These are phyloP conservation scores for Steinernema scapterisci DNA, from an alignment of 2,888 invertebrate genomes.

Conservation along the genomic window DNA sequence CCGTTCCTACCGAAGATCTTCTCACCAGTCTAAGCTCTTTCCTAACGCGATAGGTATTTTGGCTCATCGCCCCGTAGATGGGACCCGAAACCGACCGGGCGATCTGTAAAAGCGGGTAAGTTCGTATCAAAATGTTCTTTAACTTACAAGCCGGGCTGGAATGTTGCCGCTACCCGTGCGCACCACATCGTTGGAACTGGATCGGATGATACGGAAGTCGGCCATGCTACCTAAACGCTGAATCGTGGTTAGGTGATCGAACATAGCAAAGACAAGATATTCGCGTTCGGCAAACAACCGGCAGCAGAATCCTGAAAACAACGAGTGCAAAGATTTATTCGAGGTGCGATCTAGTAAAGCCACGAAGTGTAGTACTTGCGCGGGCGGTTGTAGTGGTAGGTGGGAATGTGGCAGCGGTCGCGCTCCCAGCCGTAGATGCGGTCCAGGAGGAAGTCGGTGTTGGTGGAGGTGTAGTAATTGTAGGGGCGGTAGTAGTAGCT, in stretches of 20 bases:
- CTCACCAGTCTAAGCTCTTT: constrained; percentile 27
- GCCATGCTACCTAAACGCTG: not conserved
- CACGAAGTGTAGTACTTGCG: not conserved
- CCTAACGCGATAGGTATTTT: not conserved
- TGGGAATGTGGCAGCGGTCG: constrained; percentile 12
- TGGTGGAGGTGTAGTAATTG: constrained; percentile 15
- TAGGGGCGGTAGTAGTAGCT: constrained; percentile 17
- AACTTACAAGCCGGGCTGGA: constrained; percentile 7
- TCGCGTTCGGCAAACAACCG: not conserved
- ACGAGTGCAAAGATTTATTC: no score
- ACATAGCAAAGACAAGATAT: not conserved
- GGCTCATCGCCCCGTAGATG: constrained; percentile 1
- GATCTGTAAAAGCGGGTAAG: not conserved
- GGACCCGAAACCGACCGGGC: constrained; percentile 15
- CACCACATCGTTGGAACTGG: constrained; percentile 19
- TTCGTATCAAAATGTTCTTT: no score
- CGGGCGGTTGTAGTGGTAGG: not conserved
- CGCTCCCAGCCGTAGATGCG: constrained; percentile 28
- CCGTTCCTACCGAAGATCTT: not conserved
- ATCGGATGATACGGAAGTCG: constrained; percentile 18
- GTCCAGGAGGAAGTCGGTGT: constrained; percentile 6
- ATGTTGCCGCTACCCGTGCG: constrained; percentile 15
- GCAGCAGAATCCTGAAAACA: not conserved
- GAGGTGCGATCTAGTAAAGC: constrained; percentile 14
- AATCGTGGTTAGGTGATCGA: not conserved